These are phyloP conservation scores for Pammene fasciana DNA, from an alignment of 2,888 invertebrate genomes.

Conservation along the genomic window DNA sequence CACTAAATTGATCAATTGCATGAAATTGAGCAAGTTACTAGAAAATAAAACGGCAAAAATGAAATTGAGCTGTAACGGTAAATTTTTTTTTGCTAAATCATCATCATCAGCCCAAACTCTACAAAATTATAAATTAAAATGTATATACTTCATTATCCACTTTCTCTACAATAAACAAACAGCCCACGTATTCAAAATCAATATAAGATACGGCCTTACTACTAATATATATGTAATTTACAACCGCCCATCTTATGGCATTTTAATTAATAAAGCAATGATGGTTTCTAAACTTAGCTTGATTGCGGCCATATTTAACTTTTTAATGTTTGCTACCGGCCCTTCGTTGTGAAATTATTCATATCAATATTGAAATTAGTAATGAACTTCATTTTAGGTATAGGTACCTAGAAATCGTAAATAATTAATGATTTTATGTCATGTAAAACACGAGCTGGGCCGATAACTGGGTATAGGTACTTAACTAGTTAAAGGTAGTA, in stretches of 20 bases:
- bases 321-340: constrained; percentile 34
- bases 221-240: constrained; percentile 37
- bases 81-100: no score
- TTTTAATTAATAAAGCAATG: constrained; percentile 36
- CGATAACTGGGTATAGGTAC: no score
- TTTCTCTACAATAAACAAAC: constrained; percentile 29
- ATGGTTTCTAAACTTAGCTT: constrained; percentile 33
- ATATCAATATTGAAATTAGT: background rate
- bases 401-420: background rate
- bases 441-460: no score
- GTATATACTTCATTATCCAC: background rate
- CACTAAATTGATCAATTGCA: no score
- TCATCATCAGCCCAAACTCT: no score
- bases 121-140: no score
- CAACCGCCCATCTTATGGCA: constrained; percentile 12
- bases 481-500: no score
- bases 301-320: constrained; percentile 27
- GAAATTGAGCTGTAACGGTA: no score
- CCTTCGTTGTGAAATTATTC: constrained; percentile 14
- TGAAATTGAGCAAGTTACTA: no score
- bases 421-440: no score
- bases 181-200: constrained; percentile 33
- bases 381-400: constrained; percentile 9
- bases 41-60: no score
- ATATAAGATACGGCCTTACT: constrained; percentile 22